A percentile compares a stretch with the other conserved stretches of the same genome.
Evolutionary conservation across 2,888 invertebrate species (phyloP).

Genomic region (Himalopsyche tibetana): DNA sequence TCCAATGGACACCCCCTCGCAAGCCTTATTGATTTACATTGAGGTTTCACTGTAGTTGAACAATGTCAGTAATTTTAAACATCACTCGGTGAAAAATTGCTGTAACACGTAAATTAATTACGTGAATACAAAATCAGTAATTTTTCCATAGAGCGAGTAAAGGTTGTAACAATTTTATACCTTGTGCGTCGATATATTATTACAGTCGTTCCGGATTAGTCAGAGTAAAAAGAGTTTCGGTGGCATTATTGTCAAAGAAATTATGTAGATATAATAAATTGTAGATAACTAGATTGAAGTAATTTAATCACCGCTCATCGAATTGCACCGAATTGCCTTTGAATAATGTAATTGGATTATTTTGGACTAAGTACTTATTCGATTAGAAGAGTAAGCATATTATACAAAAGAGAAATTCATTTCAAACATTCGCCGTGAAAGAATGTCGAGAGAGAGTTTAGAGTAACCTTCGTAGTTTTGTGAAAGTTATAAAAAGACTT

Average conservation of each 20-base stretch:
- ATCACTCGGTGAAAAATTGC: too few relatives aligned
- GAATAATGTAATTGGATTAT: conserved; percentile 6
- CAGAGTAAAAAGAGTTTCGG: conserved; percentile 13
- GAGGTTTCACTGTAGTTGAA: too few relatives aligned
- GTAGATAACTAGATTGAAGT: background rate
- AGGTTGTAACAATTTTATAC: too few relatives aligned
- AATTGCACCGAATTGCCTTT: background rate
- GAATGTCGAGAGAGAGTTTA: conserved; percentile 2
- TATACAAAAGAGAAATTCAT: conserved; percentile 38
- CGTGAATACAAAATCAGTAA: too few relatives aligned
- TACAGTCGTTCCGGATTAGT: background rate
- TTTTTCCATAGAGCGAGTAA: too few relatives aligned
- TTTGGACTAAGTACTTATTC: background rate
- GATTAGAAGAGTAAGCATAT: conserved; percentile 5
- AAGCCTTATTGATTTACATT: too few relatives aligned
- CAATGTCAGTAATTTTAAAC: too few relatives aligned
- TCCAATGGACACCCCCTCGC: too few relatives aligned
- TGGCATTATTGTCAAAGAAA: conserved; percentile 39
- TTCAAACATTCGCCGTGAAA: background rate
- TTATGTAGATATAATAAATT: conserved; percentile 10
- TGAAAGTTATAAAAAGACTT: conserved; percentile 29
- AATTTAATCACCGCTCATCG: background rate
- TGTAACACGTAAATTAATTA: too few relatives aligned
- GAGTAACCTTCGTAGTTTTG: conserved; percentile 4
- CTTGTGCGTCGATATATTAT: background rate